These are phyloP conservation scores for Atopsyche davidsoni DNA, from an alignment of 1,140 invertebrate genomes.

Conservation along the genomic window DNA sequence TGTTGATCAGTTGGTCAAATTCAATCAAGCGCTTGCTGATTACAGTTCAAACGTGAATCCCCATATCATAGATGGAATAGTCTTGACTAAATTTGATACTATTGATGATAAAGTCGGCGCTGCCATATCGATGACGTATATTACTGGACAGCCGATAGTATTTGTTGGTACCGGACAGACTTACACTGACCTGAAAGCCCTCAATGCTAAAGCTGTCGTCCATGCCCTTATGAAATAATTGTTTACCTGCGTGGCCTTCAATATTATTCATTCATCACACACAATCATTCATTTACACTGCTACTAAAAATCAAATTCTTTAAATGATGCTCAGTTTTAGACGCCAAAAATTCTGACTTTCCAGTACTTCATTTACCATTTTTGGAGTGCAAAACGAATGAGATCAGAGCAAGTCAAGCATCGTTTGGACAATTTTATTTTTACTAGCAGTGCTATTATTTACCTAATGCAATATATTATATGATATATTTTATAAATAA, in stretches of 20 bases:
- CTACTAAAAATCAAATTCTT: too few species aligned
- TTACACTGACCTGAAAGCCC: slow-evolving; percentile 93
- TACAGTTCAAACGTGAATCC: slow-evolving; percentile 76
- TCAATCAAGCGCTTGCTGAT: slow-evolving; percentile 94
- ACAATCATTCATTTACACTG: too few species aligned
- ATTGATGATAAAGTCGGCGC: slow-evolving; percentile 99
- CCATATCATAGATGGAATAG: slow-evolving; percentile 95
- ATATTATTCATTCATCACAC: too few species aligned
- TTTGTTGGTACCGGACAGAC: slow-evolving; percentile 99
- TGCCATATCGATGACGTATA: slow-evolving; percentile 99
- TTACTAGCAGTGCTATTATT: too few species aligned
- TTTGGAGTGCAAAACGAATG: too few species aligned
- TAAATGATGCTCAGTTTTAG: too few species aligned
- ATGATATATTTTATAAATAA: too few species aligned
- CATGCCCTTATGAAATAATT: slow-evolving; percentile 89
- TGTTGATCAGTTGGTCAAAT: slow-evolving; percentile 97
- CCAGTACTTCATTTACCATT: too few species aligned
- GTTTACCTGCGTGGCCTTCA: slow-evolving; percentile 16
- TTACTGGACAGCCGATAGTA: slow-evolving; percentile 98
- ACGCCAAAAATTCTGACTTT: too few species aligned
- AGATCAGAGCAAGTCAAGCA: too few species aligned
- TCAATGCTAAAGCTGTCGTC: slow-evolving; percentile 96
- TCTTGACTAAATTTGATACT: slow-evolving; percentile 98
- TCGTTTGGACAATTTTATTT: too few species aligned
- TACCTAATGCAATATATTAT: too few species aligned